These are phyloP conservation scores for Cephus pulcher DNA, from an alignment of 2,888 invertebrate genomes.

Conservation along the genomic window DNA sequence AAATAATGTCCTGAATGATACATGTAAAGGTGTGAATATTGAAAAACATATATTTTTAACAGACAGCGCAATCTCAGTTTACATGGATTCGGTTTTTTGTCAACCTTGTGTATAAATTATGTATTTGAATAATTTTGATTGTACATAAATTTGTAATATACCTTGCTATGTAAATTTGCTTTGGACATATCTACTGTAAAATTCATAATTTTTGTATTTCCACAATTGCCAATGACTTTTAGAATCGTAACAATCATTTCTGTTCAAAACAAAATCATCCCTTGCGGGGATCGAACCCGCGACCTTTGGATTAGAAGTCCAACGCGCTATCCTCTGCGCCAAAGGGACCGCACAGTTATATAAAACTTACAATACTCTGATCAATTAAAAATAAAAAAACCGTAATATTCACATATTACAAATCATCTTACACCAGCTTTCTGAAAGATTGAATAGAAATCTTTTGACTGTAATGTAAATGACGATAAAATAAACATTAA, in stretches of 20 bases:
- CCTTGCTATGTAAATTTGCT: background rate
- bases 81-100: background rate
- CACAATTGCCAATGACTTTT: background rate
- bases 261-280: constrained; percentile 23
- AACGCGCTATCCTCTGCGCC: constrained; percentile 46
- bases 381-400: too few relatives aligned
- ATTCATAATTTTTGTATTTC: background rate
- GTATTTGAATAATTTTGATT: background rate
- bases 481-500: too few relatives aligned
- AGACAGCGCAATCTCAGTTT: background rate
- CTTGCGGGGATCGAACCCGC: constrained; percentile 47
- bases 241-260: background rate
- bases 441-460: too few relatives aligned
- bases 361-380: too few relatives aligned
- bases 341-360: constrained; percentile 30
- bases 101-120: too few relatives aligned
- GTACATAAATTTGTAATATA: background rate
- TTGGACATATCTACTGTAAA: background rate
- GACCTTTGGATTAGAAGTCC: constrained; percentile 47
- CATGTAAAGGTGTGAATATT: background rate
- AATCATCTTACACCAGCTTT: too few relatives aligned
- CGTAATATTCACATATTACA: too few relatives aligned
- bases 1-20: background rate
- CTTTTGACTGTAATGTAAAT: too few relatives aligned
- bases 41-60: background rate